Conservation (phyloP, 2,113 vertebrate species). For the Alligator sinensis region DNA sequence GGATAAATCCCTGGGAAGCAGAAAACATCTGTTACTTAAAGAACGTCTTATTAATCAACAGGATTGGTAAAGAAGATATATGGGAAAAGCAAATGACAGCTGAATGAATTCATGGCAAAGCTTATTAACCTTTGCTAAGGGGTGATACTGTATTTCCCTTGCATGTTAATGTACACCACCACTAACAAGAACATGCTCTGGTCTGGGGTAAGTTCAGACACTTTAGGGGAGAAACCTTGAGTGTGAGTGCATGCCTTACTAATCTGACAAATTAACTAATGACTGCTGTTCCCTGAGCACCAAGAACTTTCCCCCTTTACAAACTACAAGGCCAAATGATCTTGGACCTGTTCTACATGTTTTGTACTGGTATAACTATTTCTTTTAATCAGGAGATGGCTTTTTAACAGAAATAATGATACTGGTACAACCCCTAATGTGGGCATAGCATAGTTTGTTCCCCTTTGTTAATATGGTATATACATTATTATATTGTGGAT, state of each 20-base stretch:
- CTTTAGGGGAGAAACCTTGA: neutral
- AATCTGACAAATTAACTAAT: neutral
- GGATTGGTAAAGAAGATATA: neutral
- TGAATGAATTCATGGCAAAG: neutral
- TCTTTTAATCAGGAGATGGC: fast-evolving
- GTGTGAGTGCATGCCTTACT: neutral
- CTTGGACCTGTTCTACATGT: neutral
- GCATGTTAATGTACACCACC: fast-evolving
- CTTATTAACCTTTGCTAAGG: no score
- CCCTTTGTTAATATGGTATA: neutral
- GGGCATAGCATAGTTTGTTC: neutral
- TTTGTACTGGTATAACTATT: neutral
- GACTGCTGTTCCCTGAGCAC: neutral
- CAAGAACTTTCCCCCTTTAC: neutral
- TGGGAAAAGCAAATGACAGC: neutral
- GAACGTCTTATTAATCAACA: neutral
- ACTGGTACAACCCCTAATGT: neutral
- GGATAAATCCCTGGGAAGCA: neutral
- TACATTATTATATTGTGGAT: neutral
- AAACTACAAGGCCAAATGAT: neutral
- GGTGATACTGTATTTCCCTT: neutral
- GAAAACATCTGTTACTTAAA: neutral
- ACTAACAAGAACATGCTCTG: fast-evolving
- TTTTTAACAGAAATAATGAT: neutral
- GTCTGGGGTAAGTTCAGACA: neutral